Evolutionary conservation across 2,888 invertebrate genomes (phyloP).

Genomic region (Escarpia spicata): DNA sequence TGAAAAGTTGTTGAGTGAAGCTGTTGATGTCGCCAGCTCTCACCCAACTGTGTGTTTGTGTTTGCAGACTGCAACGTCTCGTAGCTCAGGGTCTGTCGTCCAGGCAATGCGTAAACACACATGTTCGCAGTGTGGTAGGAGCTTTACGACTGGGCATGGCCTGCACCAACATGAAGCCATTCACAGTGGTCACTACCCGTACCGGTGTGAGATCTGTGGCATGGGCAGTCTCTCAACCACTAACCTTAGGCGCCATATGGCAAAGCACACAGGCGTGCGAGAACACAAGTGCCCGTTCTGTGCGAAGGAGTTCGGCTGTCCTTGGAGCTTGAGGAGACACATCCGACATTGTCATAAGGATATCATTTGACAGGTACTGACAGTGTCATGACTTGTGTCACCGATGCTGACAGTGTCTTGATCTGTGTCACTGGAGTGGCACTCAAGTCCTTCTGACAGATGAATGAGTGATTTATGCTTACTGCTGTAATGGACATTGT

Average conservation of each 20-base stretch:
- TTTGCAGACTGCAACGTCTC: neutral
- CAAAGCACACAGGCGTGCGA: neutral
- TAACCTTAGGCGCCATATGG: conserved; percentile 13
- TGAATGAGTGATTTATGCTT: neutral
- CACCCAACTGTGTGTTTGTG: conserved; percentile 10
- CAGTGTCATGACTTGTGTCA: neutral
- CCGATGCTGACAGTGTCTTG: no score
- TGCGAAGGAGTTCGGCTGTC: neutral
- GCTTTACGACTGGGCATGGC: neutral
- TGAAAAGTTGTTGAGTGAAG: neutral
- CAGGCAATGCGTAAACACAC: neutral
- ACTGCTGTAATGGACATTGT: neutral
- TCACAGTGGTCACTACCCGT: neutral
- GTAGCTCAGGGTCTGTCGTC: neutral
- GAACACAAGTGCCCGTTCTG: neutral
- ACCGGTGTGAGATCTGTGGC: neutral
- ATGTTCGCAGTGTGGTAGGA: neutral
- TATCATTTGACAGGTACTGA: neutral
- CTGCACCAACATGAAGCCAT: neutral
- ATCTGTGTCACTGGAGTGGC: neutral
- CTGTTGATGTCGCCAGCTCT: neutral
- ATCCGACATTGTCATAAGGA: conserved; percentile 5
- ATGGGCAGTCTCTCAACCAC: neutral
- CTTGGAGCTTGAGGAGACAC: neutral
- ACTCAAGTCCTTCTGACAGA: neutral